These are phyloP conservation scores for Philereme vetulata DNA, from an alignment of 2,888 invertebrate genomes.

Conservation along the genomic window DNA sequence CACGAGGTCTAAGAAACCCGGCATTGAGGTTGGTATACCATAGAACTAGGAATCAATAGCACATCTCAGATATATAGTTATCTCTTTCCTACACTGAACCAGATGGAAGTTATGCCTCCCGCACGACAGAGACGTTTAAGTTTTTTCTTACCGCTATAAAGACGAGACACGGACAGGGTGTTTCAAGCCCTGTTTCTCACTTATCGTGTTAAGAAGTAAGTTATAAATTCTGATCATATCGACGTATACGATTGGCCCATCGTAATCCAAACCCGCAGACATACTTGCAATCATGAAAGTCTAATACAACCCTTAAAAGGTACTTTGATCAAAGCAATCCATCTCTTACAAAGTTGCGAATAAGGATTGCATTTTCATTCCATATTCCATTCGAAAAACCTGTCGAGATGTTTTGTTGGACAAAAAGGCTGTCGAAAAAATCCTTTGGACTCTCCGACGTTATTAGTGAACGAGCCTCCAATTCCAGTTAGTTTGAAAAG, in stretches of 20 bases:
- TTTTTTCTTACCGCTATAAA: too few species aligned
- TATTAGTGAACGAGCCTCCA: slow-evolving; percentile 29
- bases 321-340: not conserved
- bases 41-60: too few species aligned
- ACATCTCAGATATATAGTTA: too few species aligned
- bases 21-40: too few species aligned
- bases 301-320: not conserved
- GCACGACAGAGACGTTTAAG: too few species aligned
- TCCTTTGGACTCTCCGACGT: slow-evolving; percentile 47
- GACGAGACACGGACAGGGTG: too few species aligned
- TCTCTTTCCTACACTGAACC: too few species aligned
- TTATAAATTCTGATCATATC: too few species aligned
- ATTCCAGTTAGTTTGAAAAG: not conserved
- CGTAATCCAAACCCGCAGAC: not conserved
- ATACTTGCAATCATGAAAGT: not conserved
- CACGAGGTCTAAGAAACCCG: too few species aligned
- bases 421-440: slow-evolving; percentile 39
- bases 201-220: too few species aligned
- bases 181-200: too few species aligned
- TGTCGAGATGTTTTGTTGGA: slow-evolving; percentile 38
- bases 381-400: slow-evolving; percentile 46
- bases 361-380: not conserved
- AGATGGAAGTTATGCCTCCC: too few species aligned
- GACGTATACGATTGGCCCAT: not conserved
- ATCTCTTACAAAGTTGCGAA: not conserved